Evolutionary conservation across 92 coral and sea anemone species (phyloP), one percentile per base, ranked within the genome.

Genomic region (Phenganax marumi): DNA sequence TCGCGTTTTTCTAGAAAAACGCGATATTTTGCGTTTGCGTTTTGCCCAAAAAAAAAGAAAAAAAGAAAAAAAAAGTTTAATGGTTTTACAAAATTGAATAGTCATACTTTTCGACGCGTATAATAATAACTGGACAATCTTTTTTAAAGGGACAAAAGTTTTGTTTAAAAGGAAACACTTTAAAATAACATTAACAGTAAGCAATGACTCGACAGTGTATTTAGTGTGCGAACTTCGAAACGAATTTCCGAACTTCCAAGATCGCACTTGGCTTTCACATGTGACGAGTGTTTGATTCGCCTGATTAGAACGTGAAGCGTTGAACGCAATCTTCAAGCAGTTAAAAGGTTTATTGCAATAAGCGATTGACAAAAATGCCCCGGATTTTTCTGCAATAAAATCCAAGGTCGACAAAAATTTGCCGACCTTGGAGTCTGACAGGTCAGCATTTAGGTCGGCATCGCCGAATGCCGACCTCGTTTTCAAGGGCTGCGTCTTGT

Each of bases 391-490:
- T 14, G 63, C 63, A 6, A 56, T 14, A 6, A 14, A 14, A 14
- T 21, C 63, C 63, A 14, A 56, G 63, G 63, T 56, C 63, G 63
- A 8, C 63, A 14, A 56, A 54, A 54, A 54, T 54, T 54, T 54
- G 60, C 60, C 60, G 63, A 56, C 63, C 63, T 56, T 56, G 63
- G 22, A 56, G 63, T 8, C 63, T 56, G 63, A 56, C 63, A 56
- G 63, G 63, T 21, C 63, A 21, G 63, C 63, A 56, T 56, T 56
- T 56, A 56, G 63, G 63, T 56, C 63, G 63, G 63, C 63, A 56
- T 56, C 7, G 63, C 63, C 63, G 63, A 56, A 56, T 56, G 63
- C 63, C 63, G 63, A 56, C 63, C 63, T 56, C 63, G 63, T 56
- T 56, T 56, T 56, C 22, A 56, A 56, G 63, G 63, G 63, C 63